These are phyloP conservation scores for Luscinia luscinia DNA, from an alignment of 2,797 vertebrate species.

Conservation along the genomic window DNA sequence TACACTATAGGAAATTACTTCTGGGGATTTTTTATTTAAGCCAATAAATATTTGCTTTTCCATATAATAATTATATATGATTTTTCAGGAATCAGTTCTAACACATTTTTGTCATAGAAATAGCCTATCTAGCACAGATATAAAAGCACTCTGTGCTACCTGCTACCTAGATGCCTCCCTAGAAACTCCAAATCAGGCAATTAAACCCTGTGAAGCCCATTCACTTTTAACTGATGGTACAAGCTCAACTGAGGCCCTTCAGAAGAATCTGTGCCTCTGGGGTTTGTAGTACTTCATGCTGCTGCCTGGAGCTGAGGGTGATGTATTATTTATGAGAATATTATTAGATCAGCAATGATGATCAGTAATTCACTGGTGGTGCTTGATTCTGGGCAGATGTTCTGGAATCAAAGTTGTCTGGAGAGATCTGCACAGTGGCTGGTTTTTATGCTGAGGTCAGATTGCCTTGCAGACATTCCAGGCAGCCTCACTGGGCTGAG, in stretches of 20 bases:
- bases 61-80: not conserved
- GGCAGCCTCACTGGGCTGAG: not conserved
- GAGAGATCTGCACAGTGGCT: not conserved
- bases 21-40: not conserved
- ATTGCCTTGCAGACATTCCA: not conserved
- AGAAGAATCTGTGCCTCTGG: constrained; percentile 42
- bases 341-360: constrained; percentile 65
- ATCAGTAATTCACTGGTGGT: constrained; percentile 60
- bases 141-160: not conserved
- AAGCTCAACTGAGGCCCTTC: constrained; percentile 42
- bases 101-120: not conserved
- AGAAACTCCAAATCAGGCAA: constrained; percentile 16
- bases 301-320: not conserved
- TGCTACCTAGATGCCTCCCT: not conserved
- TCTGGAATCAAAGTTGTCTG: constrained; percentile 36
- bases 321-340: constrained; percentile 69
- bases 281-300: constrained; percentile 44
- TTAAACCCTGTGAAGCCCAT: not conserved
- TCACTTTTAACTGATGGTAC: constrained; percentile 31
- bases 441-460: not conserved
- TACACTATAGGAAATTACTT: not conserved
- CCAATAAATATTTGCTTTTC: not conserved
- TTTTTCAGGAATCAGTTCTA: not conserved
- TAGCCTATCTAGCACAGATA: not conserved
- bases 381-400: constrained; percentile 58